Evolutionary conservation across 1,140 invertebrate species (phyloP).

Genomic region (Monomorium pharaonis): DNA sequence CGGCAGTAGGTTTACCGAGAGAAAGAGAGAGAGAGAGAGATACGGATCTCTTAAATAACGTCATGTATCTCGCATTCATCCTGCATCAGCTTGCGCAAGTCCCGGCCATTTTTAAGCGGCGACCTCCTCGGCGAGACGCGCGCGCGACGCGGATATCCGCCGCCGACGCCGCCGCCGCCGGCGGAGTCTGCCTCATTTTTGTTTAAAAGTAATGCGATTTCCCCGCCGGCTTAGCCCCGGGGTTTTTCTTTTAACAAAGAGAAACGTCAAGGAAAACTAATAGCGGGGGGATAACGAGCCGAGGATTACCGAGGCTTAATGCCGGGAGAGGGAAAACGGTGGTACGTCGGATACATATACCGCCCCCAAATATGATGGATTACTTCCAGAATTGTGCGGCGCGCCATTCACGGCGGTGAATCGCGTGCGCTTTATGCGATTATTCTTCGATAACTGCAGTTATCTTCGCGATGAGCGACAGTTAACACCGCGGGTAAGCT

Average conservation of each 20-base stretch:
- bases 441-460: conserved; percentile 6
- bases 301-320: conserved; percentile 56
- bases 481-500: conserved; percentile 8
- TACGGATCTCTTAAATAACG: conserved; percentile 45
- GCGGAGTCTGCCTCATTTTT: conserved; percentile 53
- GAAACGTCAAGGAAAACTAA: conserved; percentile 58
- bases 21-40: conserved; percentile 14
- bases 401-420: conserved; percentile 9
- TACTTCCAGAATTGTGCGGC: conserved; percentile 21
- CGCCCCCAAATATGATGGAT: conserved; percentile 54
- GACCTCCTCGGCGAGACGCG: conserved; percentile 41
- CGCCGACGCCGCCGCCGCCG: too few relatives aligned
- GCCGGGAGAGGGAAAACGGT: conserved; percentile 23
- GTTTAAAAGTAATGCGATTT: conserved; percentile 56
- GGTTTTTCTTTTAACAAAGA: conserved; percentile 52
- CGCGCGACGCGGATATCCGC: conserved; percentile 12
- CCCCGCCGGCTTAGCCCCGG: conserved; percentile 45
- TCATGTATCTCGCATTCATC: conserved; percentile 47
- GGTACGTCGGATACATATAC: conserved; percentile 43
- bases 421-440: conserved; percentile 30
- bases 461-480: background rate
- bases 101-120: conserved; percentile 46
- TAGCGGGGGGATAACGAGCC: conserved; percentile 55
- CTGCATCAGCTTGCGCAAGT: conserved; percentile 51
- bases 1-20: conserved; percentile 28